Evolutionary conservation across 2,113 vertebrate species (phyloP).

Genomic region (Elephas maximus): DNA sequence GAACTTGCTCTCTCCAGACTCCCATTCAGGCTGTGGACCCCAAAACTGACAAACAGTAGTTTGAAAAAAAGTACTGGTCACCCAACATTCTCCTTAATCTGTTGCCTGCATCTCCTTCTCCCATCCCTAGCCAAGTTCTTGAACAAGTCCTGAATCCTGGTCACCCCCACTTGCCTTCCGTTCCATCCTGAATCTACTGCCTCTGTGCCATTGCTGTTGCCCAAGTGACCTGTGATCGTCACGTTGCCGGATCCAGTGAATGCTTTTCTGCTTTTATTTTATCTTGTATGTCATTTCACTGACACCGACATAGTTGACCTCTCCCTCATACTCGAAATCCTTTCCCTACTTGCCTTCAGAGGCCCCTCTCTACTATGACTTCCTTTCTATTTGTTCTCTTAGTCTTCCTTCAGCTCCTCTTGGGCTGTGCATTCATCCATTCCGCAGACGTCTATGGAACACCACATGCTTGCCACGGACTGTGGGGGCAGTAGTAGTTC

Average conservation of each 20-base stretch:
- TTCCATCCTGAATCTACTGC: fast-evolving
- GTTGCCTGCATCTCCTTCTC: background rate
- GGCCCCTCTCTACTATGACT: background rate
- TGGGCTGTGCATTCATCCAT: background rate
- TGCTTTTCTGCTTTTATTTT: fast-evolving
- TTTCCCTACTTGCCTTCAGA: background rate
- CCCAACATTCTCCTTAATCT: background rate
- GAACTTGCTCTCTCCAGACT: too few relatives aligned
- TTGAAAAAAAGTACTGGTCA: background rate
- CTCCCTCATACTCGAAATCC: background rate
- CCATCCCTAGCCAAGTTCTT: background rate
- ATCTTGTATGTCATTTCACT: background rate
- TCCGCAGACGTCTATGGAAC: background rate
- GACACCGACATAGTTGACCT: background rate
- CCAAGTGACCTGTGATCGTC: too few relatives aligned
- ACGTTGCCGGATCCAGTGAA: background rate
- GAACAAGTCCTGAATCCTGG: background rate
- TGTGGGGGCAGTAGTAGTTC: too few relatives aligned
- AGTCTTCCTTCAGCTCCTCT: background rate
- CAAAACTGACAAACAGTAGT: background rate
- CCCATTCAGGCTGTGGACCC: background rate
- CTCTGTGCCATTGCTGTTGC: background rate
- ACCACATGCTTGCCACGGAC: too few relatives aligned
- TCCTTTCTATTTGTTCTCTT: background rate
- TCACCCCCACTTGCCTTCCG: too few relatives aligned